phyloP scores from a whole-genome alignment of 2,797 vertebrate genomes.

The Hybognathus amarus region DNA sequence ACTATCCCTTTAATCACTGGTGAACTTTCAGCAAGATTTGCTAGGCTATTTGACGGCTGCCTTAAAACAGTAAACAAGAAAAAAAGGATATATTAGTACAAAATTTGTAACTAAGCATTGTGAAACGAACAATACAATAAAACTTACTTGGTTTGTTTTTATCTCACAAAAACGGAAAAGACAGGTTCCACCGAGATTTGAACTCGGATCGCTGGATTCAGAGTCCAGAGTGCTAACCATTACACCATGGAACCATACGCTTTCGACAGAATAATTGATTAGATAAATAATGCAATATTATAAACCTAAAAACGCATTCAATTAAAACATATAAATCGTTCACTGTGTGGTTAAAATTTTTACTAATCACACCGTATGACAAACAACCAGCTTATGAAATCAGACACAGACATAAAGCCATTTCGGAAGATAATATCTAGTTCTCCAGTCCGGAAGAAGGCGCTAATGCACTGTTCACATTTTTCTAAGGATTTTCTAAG shows the following conservation, averaged over 20 bases:
- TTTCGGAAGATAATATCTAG: not conserved
- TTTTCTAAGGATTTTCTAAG: not conserved
- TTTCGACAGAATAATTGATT: no score
- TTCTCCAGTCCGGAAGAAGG: slow-evolving; percentile 27
- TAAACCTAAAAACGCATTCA: fast-evolving
- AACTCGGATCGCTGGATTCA: slow-evolving; percentile 74
- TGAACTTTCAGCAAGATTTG: not conserved
- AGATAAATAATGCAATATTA: fast-evolving
- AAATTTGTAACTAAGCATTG: not conserved
- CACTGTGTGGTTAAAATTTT: not conserved
- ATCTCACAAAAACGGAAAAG: not conserved
- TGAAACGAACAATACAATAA: no score
- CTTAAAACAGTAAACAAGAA: not conserved
- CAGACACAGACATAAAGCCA: not conserved
- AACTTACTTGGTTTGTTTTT: no score
- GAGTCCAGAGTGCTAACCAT: slow-evolving; percentile 74
- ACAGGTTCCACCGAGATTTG: slow-evolving; percentile 71
- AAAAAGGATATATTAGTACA: not conserved
- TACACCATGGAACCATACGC: slow-evolving; percentile 67
- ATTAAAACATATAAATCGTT: fast-evolving
- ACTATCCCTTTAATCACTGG: no score
- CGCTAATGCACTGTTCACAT: not conserved
- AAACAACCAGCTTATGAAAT: not conserved
- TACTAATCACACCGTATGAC: not conserved
- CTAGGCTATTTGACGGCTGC: not conserved